phyloP scores from a whole-genome alignment of 2,797 vertebrate genomes.

The Australoheros facetus region DNA sequence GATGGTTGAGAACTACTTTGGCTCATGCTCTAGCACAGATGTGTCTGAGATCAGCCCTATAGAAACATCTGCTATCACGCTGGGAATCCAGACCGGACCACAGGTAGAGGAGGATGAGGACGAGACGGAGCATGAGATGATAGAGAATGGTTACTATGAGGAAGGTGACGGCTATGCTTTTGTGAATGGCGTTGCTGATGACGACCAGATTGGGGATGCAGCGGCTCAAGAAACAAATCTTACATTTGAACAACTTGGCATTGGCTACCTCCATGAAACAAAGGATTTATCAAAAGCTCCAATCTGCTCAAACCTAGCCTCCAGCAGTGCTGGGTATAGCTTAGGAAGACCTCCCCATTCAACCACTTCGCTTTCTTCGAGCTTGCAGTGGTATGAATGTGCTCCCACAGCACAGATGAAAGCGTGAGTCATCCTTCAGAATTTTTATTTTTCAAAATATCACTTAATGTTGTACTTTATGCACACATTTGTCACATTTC shows the following conservation, averaged over 20 bases:
- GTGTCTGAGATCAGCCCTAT: constrained; percentile 86
- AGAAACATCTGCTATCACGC: constrained; percentile 81
- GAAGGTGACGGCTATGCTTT: constrained; percentile 85
- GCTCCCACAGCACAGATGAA: constrained; percentile 89
- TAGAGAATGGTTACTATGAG: constrained; percentile 97
- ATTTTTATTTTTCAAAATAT: not conserved
- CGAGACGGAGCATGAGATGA: constrained; percentile 90
- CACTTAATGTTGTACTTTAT: not conserved
- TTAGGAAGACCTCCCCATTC: constrained; percentile 80
- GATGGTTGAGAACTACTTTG: constrained; percentile 97
- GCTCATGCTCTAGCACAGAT: constrained; percentile 88
- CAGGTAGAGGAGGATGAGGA: constrained; percentile 69
- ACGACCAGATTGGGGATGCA: constrained; percentile 67
- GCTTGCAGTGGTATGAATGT: constrained; percentile 90
- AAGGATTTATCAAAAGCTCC: constrained; percentile 81
- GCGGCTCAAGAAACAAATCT: constrained; percentile 68
- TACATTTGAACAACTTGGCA: constrained; percentile 76
- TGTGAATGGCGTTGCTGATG: constrained; percentile 81
- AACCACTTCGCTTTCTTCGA: constrained; percentile 65
- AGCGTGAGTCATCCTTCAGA: constrained; percentile 85
- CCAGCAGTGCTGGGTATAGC: constrained; percentile 75
- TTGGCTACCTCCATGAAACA: constrained; percentile 79
- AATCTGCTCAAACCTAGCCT: constrained; percentile 81
- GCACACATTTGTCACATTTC: constrained; percentile 10
- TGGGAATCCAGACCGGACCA: constrained; percentile 73